Percentiles rank a stretch among this genome's conserved stretches.
Evolutionary conservation across 2,888 invertebrate genomes (phyloP).

Genomic region (Hyalella azteca): DNA sequence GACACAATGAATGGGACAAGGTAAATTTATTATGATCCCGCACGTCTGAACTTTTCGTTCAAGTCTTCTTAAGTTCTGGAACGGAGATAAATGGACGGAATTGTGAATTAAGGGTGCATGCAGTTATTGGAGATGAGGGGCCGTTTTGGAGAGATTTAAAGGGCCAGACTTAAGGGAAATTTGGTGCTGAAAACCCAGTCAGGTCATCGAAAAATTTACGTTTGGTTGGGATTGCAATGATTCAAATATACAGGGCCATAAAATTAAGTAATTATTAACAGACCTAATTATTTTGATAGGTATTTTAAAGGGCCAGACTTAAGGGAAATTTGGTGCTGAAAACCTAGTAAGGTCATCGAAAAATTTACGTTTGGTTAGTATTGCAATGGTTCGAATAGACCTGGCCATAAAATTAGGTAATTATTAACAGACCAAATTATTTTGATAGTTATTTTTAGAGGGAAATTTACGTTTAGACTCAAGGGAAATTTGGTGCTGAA

Average conservation of each 20-base stretch:
- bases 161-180: background rate
- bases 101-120: constrained; percentile 32
- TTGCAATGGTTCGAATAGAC: background rate
- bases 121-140: constrained; percentile 13
- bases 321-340: background rate
- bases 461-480: too few species aligned
- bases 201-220: background rate
- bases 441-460: background rate
- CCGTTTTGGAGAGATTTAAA: background rate
- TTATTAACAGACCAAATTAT: background rate
- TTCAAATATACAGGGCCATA: too few species aligned
- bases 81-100: constrained; percentile 33
- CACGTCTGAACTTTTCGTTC: constrained; percentile 30
- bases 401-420: too few species aligned
- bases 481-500: background rate
- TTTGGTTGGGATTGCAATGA: background rate
- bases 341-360: background rate
- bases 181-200: too few species aligned
- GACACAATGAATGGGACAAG: constrained; percentile 37
- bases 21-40: constrained; percentile 33
- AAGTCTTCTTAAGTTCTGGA: constrained; percentile 27
- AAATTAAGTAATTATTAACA: background rate
- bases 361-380: background rate
- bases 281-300: background rate
- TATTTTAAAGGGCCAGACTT: background rate